Evolutionary conservation across 2,113 vertebrate species (phyloP), one percentile per base, ranked within the genome.

Genomic region (Ammospiza nelsoni): DNA sequence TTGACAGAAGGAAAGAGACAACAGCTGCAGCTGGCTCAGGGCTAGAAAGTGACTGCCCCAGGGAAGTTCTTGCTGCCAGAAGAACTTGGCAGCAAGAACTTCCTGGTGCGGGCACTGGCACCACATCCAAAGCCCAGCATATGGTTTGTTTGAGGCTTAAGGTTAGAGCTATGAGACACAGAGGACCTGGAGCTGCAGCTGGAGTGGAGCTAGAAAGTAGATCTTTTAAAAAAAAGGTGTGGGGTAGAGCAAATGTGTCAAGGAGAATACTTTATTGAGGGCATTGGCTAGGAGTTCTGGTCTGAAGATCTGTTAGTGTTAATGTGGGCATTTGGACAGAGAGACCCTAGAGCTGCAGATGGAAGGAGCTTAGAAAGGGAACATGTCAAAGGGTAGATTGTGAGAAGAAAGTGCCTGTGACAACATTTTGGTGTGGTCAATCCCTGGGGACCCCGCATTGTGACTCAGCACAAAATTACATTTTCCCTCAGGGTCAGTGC

Each of bases 1-100:
- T 31, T 74, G 46, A 83, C 28, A 89, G 67, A 76, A 82, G 13
- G 46, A 66, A 58, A 68, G 46, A 61, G 37, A 43, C 15, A 69
- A 69, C 51, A 91, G 80, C 80, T 89, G 84, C 76, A 95, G 55
- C 63, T 84, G 63, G 11, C 31, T 94, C 49, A 6, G 28, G 10
- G n/a, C 25, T 81, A 63, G 51, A 84, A 92, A 78, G 77, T 55
- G 31, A 74, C 46, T 11, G 51, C 78, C 77, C 33, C 43, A 55
- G 51, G 63, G 48, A 66, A 87, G 68, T 4, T 19, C 18, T 19
- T 19, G 68, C 63, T 92, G 63, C 72, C 80, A 69, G 57, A 72
- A 94, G 49, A 69, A 84, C 68, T 92, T 73, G 86, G 63, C 72
- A 90, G n/a, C 68, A 89, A 77, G 84, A 71, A 89, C 65, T 84